A percentile compares a stretch with the other conserved stretches of the same genome.
Conservation (phyloP, 2,113 vertebrate genomes). For the Xyrauchen texanus region DNA sequence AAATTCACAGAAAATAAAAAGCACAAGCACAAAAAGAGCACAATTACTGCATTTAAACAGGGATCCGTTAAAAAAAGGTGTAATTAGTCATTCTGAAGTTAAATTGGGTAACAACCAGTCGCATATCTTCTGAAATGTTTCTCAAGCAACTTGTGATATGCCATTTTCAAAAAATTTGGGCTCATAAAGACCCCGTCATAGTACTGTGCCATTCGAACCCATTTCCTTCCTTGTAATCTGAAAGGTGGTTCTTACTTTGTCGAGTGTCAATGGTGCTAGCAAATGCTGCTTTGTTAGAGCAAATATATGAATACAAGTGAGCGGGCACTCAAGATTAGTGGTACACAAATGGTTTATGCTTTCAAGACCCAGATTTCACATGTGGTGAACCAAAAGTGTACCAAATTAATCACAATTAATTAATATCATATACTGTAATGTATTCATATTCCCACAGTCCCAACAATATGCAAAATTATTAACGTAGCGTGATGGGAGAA, state of each 20-base stretch:
- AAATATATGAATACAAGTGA: background rate
- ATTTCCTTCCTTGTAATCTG: conserved; percentile 9
- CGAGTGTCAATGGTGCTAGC: background rate
- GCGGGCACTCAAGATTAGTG: too few relatives aligned
- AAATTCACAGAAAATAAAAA: background rate
- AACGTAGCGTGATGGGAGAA: too few relatives aligned
- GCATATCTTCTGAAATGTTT: too few relatives aligned
- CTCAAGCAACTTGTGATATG: background rate
- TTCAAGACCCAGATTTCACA: too few relatives aligned
- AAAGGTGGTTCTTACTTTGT: background rate
- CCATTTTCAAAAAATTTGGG: background rate
- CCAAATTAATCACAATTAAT: too few relatives aligned
- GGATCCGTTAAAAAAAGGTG: background rate
- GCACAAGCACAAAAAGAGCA: background rate
- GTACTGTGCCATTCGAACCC: background rate
- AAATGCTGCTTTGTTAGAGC: background rate
- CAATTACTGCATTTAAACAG: background rate
- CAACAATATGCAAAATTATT: too few relatives aligned
- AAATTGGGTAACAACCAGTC: background rate
- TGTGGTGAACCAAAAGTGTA: too few relatives aligned
- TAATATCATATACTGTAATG: too few relatives aligned
- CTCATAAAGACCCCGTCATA: background rate
- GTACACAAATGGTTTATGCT: background rate
- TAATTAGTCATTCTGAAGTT: background rate
- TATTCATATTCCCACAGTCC: too few relatives aligned